phyloP scores from a whole-genome alignment of 2,113 vertebrate species.

The Cyrtonyx montezumae region DNA sequence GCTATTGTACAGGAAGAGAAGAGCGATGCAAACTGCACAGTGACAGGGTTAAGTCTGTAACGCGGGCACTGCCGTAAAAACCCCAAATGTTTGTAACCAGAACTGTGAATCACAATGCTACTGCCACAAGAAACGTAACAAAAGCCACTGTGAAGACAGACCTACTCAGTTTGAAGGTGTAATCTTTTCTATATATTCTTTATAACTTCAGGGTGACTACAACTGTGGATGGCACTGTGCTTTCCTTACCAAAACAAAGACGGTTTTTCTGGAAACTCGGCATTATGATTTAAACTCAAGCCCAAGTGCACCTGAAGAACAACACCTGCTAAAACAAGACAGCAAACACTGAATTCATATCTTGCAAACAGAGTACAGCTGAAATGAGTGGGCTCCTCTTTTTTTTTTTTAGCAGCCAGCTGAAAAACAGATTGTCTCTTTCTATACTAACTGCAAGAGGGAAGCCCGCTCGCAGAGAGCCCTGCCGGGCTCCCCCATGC shows the following conservation, averaged over 20 bases:
- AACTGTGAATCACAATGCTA: neutral
- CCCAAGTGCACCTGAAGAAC: neutral
- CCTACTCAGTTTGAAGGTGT: slow-evolving; percentile 1
- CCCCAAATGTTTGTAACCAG: slow-evolving; percentile 11
- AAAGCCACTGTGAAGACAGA: slow-evolving; percentile 25
- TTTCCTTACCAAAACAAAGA: neutral
- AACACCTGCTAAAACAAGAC: neutral
- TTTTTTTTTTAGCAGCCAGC: neutral
- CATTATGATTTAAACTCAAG: rapidly evolving
- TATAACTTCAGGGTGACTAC: neutral
- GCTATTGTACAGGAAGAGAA: slow-evolving; percentile 78
- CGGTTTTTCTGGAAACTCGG: neutral
- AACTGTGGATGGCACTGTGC: neutral
- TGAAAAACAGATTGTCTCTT: neutral
- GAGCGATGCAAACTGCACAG: neutral
- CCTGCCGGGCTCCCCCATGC: neutral
- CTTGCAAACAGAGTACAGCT: neutral
- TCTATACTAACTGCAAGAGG: neutral
- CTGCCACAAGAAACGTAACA: neutral
- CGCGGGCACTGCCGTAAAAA: neutral
- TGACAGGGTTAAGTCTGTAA: neutral
- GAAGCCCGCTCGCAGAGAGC: neutral
- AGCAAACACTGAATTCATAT: neutral
- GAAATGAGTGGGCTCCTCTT: neutral
- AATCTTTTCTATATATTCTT: slow-evolving; percentile 1